Percentiles rank a stretch among this genome's conserved stretches.
Conservation (phyloP, 2,113 vertebrate genomes). For the Passer domesticus region DNA sequence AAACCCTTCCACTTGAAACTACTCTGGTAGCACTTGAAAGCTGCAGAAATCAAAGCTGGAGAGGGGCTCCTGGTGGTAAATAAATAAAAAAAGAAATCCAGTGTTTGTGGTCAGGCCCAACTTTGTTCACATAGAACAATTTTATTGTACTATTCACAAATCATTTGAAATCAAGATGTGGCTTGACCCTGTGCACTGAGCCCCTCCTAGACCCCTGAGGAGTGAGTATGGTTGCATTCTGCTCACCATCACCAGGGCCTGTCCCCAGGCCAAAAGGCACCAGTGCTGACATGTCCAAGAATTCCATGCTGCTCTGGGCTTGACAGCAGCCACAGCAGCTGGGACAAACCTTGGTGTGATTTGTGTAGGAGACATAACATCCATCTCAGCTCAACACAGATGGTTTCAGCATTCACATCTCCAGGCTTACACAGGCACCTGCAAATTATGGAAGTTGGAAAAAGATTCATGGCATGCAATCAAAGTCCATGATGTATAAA, state of each 20-base stretch:
- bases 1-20: not conserved
- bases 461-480: not conserved
- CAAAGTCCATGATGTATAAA: not conserved
- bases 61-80: not conserved
- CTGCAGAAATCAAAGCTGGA: not conserved
- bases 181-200: not conserved
- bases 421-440: not conserved
- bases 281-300: not conserved
- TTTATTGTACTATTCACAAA: not conserved
- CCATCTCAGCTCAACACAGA: not conserved
- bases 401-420: not conserved
- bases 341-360: not conserved
- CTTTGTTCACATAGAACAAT: not conserved
- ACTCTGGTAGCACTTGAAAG: not conserved
- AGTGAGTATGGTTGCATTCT: not conserved
- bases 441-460: not conserved
- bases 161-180: not conserved
- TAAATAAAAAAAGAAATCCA: not conserved
- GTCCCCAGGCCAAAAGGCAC: not conserved
- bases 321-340: not conserved
- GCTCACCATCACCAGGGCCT: not conserved
- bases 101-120: not conserved
- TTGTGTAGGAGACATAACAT: not conserved
- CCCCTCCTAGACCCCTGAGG: not conserved
- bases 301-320: not conserved